phyloP scores from a whole-genome alignment of 2,113 vertebrate genomes.

The Pteronura brasiliensis region DNA sequence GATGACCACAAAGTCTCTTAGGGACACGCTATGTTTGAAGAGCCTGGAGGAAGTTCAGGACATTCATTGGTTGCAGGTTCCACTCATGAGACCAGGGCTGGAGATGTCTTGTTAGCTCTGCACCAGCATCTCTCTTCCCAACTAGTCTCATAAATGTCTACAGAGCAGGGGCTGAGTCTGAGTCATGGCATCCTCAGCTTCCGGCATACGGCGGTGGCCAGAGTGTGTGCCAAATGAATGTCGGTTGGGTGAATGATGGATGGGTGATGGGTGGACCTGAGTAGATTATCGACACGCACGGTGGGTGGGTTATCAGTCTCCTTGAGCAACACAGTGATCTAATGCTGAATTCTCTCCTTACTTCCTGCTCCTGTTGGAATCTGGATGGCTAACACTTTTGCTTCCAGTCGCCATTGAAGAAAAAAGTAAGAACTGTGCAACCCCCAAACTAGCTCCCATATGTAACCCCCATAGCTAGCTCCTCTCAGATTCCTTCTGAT shows the following conservation, averaged over 20 bases:
- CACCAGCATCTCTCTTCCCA: background rate
- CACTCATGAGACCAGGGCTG: background rate
- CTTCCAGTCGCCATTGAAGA: constrained; percentile 11
- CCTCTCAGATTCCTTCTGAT: background rate
- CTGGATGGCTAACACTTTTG: background rate
- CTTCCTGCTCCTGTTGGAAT: background rate
- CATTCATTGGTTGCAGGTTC: background rate
- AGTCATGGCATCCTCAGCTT: too few relatives aligned
- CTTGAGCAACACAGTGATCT: background rate
- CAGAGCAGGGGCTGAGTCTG: too few relatives aligned
- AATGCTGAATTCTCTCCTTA: background rate
- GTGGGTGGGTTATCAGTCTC: background rate
- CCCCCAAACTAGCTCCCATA: background rate
- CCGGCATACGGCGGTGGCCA: too few relatives aligned
- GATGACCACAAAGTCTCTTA: background rate
- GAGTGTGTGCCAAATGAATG: background rate
- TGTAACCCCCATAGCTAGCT: background rate
- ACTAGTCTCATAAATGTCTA: background rate
- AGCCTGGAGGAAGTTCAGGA: background rate
- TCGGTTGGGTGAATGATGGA: background rate
- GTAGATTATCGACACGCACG: too few relatives aligned
- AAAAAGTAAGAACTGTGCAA: constrained; percentile 52
- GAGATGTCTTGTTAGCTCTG: background rate
- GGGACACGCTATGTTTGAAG: background rate
- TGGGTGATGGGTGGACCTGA: too few relatives aligned